Evolutionary conservation across 2,113 vertebrate genomes (phyloP).

Genomic region (Vireo altiloquus): DNA sequence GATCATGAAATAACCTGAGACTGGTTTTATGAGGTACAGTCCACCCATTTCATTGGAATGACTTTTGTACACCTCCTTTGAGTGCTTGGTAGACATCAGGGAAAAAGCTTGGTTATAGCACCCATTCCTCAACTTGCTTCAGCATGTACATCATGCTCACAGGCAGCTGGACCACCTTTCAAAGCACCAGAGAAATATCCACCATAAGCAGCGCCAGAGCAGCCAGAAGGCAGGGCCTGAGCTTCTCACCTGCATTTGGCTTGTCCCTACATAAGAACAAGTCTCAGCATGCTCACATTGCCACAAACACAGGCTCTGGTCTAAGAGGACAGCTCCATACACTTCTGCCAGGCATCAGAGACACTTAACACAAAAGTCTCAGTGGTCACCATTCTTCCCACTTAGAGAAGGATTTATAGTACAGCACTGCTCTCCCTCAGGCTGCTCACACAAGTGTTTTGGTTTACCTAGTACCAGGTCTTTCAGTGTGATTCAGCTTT

Average conservation of each 20-base stretch:
- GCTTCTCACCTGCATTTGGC: background rate
- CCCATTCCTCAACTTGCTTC: background rate
- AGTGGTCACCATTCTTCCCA: background rate
- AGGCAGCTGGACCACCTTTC: background rate
- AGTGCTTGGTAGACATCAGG: background rate
- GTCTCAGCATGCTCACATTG: background rate
- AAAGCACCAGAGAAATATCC: background rate
- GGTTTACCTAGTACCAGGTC: background rate
- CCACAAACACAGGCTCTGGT: background rate
- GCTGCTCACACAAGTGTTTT: background rate
- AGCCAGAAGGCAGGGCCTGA: background rate
- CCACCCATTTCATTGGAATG: background rate
- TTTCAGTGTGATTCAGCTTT: background rate
- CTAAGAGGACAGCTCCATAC: background rate
- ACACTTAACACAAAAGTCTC: background rate
- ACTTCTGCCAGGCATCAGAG: background rate
- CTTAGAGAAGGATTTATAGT: background rate
- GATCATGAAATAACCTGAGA: background rate
- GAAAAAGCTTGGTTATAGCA: background rate
- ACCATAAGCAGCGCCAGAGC: background rate
- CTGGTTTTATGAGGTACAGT: background rate
- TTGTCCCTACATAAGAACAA: accelerated
- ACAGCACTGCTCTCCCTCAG: background rate
- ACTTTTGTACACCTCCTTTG: background rate
- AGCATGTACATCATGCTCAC: background rate